These are phyloP conservation scores for Cantharis rufa DNA, from an alignment of 2,888 invertebrate species.

Conservation along the genomic window DNA sequence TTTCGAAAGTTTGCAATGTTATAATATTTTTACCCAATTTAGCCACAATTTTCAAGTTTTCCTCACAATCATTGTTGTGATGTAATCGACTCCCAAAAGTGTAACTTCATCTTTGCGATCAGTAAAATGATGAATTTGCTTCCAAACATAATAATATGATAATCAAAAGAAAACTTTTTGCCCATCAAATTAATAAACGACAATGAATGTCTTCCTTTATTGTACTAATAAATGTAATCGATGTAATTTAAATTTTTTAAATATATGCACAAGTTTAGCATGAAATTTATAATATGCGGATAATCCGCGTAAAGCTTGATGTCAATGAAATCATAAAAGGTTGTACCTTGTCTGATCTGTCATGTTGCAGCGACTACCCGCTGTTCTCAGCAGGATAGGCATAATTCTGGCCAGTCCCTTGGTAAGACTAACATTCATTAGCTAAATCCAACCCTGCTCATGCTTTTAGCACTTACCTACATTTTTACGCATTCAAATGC, in stretches of 20 bases:
- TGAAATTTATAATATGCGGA: conserved; percentile 23
- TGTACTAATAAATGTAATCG: conserved; percentile 20
- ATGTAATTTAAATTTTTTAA: conserved; percentile 13
- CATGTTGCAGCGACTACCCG: conserved; percentile 90
- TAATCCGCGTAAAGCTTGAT: conserved; percentile 27
- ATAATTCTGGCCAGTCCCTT: conserved; percentile 94
- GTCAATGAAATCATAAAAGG: conserved; percentile 44
- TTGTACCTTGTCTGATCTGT: conserved; percentile 61
- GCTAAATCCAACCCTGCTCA: conserved; percentile 30
- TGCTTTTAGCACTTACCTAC: conserved; percentile 19
- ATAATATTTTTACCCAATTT: conserved; percentile 15
- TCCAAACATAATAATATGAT: neutral
- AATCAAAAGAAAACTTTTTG: neutral
- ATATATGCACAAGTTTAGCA: conserved; percentile 19
- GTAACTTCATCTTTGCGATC: neutral
- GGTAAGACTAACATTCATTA: conserved; percentile 69
- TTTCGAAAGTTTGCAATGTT: neutral
- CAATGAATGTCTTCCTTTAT: neutral
- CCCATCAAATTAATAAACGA: neutral
- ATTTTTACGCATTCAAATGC: conserved; percentile 11
- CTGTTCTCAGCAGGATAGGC: conserved; percentile 95
- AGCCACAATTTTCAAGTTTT: conserved; percentile 30
- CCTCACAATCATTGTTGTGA: conserved; percentile 42
- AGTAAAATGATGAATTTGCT: neutral
- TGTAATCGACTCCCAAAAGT: conserved; percentile 28